Base-by-base conservation (phyloP, 2,797 vertebrate species). In the Buceros bicornis region DNA sequence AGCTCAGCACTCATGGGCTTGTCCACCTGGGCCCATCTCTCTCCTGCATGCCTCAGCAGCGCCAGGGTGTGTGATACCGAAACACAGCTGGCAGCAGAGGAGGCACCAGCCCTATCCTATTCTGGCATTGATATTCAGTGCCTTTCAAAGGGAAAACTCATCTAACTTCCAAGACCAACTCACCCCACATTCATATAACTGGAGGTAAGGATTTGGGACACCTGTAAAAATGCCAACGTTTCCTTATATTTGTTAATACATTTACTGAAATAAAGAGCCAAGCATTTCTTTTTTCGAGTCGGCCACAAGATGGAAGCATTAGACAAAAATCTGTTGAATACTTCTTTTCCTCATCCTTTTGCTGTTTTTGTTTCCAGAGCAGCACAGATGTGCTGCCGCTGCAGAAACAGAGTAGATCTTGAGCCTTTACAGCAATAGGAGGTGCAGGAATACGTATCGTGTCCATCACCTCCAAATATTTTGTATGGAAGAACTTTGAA, bases 261-360 rank as follows among this genome's bases (percentile, higher is more conserved):
- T 56, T 40, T 14, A 43, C 26, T 51, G 33, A 87, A 82, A 67
- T 20, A 33, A 58, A 54, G 21, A 57, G 5, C 3, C 24, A 80
- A 67, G 19, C 17, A 11, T 86, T 82, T 82, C 77, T 37, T 91
- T 91, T 82, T 89, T 54, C 1, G 1, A 29, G 33, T 48, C 90
- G 96, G 91, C 98, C 98, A 98, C 98, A 97, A 98, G 98, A 77
- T 98, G 98, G 98, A 96, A 97, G 97, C 97, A 98, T 97, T 91
- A 94, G 89, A 97, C 97, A 97, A 94, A 97, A 93, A 56, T 96
- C 70, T 70, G 40, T 72, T 37, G 29, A 62, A 77, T 10, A 11
- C 21, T 28, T 54, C 11, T 67, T 65, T 60, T 45, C 29, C 47
- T 73, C 57, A 64, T 37, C 14, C 5, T 47, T 85, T 81, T 65